Conservation (phyloP, 2,797 vertebrate genomes). For the Falco naumanni region DNA sequence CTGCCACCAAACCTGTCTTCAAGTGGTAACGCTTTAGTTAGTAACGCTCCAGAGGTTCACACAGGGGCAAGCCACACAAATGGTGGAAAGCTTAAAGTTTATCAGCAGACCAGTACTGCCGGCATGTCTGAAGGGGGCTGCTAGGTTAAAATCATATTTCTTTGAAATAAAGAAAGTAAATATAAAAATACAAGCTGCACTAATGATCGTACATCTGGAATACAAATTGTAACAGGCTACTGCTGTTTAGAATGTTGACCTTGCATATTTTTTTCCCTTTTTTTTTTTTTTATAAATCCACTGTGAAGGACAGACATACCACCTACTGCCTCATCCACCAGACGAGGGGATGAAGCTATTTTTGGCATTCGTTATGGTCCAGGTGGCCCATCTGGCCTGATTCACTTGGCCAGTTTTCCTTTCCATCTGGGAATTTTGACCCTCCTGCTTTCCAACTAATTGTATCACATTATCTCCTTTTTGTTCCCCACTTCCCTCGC, state of each 20-base stretch:
- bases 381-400: constrained; percentile 85
- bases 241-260: constrained; percentile 50
- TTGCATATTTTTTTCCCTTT: neutral
- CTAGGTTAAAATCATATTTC: neutral
- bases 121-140: neutral
- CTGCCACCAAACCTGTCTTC: neutral
- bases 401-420: constrained; percentile 79
- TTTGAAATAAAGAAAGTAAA: constrained; percentile 34
- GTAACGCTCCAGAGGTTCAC: neutral
- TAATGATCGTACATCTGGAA: constrained; percentile 55
- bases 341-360: constrained; percentile 80
- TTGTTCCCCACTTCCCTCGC: constrained; percentile 85
- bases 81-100: neutral
- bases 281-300: neutral
- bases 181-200: neutral
- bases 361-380: constrained; percentile 83
- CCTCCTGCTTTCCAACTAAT: constrained; percentile 90
- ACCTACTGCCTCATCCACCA: constrained; percentile 67
- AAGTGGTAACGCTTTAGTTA: neutral
- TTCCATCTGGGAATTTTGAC: constrained; percentile 86
- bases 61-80: neutral
- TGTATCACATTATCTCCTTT: constrained; percentile 95
- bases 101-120: neutral
- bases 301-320: constrained; percentile 64
- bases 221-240: constrained; percentile 39